Evolutionary conservation across 2,888 invertebrate genomes (phyloP).

Genomic region (Plemyria rubiginata): DNA sequence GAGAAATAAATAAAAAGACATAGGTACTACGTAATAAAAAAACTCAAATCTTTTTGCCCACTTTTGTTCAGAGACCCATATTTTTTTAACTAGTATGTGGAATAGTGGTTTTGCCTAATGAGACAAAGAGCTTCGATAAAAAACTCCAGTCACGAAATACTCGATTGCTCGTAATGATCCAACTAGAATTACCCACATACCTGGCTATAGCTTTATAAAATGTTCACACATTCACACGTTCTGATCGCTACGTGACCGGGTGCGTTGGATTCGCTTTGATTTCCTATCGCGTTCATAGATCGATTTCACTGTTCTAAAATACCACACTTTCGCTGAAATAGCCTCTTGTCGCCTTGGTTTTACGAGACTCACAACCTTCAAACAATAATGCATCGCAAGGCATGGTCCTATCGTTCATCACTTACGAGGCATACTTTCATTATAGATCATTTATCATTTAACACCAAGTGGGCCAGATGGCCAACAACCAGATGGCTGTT

Average conservation of each 20-base stretch:
- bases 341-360: slow-evolving; percentile 21
- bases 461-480: too few species aligned
- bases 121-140: slow-evolving; percentile 4
- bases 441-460: too few species aligned
- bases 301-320: slow-evolving; percentile 72
- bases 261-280: slow-evolving; percentile 47
- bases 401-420: too few species aligned
- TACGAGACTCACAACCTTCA: not conserved
- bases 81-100: too few species aligned
- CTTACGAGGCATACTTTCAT: too few species aligned
- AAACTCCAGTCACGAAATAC: slow-evolving; percentile 10
- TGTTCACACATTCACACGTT: slow-evolving; percentile 27
- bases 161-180: slow-evolving; percentile 22
- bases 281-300: slow-evolving; percentile 59
- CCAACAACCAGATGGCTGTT: too few species aligned
- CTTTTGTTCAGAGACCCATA: too few species aligned
- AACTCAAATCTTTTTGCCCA: too few species aligned
- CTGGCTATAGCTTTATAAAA: slow-evolving; percentile 20
- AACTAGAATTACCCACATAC: slow-evolving; percentile 23
- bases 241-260: slow-evolving; percentile 25
- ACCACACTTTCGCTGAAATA: slow-evolving; percentile 37
- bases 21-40: too few species aligned
- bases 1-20: too few species aligned
- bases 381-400: too few species aligned
- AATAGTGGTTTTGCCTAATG: not conserved